Evolutionary conservation across 37 sponge, comb jelly and placozoan species (phyloP).

Genomic region (Amphimedon queenslandica): DNA sequence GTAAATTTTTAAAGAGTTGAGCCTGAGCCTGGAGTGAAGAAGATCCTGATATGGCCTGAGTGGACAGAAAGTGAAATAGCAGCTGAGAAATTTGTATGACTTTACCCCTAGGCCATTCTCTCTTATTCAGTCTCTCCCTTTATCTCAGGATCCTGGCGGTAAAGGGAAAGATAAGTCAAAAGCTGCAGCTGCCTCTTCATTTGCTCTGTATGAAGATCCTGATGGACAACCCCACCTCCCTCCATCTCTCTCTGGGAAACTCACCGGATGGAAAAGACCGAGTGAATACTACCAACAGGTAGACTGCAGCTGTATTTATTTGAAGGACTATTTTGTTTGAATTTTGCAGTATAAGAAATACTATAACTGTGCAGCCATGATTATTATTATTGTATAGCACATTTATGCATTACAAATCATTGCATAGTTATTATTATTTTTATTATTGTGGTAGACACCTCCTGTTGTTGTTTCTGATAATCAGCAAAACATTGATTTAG

Average conservation of each 20-base stretch:
- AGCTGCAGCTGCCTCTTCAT: neutral
- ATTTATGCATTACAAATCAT: too few species aligned
- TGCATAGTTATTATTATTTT: too few species aligned
- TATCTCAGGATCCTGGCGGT: slow-evolving; percentile 10
- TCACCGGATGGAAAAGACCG: slow-evolving; percentile 51
- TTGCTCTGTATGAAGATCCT: slow-evolving; percentile 38
- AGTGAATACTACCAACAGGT: slow-evolving; percentile 17
- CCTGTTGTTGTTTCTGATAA: too few species aligned
- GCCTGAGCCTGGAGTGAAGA: neutral
- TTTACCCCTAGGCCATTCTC: neutral
- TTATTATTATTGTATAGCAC: too few species aligned
- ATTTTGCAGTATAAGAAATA: too few species aligned
- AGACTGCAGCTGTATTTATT: too few species aligned
- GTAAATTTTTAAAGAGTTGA: neutral
- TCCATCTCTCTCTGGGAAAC: neutral
- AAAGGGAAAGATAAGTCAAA: slow-evolving; percentile 43
- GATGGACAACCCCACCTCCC: slow-evolving; percentile 38
- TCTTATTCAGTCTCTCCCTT: neutral
- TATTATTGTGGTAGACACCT: too few species aligned
- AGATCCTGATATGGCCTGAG: slow-evolving; percentile 89
- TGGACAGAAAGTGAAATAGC: slow-evolving; percentile 87
- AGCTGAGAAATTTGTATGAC: slow-evolving; percentile 86
- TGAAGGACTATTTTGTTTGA: too few species aligned
- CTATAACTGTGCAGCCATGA: too few species aligned
- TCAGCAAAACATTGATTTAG: too few species aligned